Evolutionary conservation across 1,140 invertebrate genomes (phyloP).

Genomic region (Ceratitis capitata): DNA sequence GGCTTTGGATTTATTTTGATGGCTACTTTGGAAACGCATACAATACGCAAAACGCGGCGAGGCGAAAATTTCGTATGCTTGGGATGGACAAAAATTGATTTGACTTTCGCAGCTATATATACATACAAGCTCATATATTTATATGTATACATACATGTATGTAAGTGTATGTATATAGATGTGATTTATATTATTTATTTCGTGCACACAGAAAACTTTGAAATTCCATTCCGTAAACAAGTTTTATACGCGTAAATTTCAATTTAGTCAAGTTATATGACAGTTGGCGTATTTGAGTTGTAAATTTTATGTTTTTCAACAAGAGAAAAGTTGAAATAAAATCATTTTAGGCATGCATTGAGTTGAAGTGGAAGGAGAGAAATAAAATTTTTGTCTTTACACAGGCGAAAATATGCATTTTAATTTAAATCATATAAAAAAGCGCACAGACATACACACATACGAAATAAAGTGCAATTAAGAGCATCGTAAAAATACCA

Average conservation of each 20-base stretch:
- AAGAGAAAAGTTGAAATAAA: neutral
- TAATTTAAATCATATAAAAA: too few species aligned
- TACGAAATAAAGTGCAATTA: neutral
- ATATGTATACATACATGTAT: neutral
- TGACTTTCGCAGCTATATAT: neutral
- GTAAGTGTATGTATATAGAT: too few species aligned
- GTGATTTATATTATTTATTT: too few species aligned
- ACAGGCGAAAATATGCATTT: neutral
- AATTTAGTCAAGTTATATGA: slow-evolving; percentile 23
- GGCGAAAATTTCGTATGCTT: neutral
- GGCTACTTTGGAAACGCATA: neutral
- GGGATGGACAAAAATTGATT: neutral
- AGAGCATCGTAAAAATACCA: neutral
- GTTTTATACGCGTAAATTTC: slow-evolving; percentile 17
- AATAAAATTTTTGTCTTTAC: too few species aligned
- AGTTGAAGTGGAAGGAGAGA: neutral
- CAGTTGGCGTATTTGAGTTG: neutral
- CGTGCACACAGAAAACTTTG: neutral
- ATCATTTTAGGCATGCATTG: neutral
- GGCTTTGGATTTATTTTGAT: neutral
- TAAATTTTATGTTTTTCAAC: neutral
- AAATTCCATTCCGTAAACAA: neutral
- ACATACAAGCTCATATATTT: neutral
- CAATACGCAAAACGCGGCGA: neutral
- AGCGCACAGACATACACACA: neutral